Evolutionary conservation across 2,888 invertebrate species (phyloP).

Genomic region (Erpobdella octoculata): DNA sequence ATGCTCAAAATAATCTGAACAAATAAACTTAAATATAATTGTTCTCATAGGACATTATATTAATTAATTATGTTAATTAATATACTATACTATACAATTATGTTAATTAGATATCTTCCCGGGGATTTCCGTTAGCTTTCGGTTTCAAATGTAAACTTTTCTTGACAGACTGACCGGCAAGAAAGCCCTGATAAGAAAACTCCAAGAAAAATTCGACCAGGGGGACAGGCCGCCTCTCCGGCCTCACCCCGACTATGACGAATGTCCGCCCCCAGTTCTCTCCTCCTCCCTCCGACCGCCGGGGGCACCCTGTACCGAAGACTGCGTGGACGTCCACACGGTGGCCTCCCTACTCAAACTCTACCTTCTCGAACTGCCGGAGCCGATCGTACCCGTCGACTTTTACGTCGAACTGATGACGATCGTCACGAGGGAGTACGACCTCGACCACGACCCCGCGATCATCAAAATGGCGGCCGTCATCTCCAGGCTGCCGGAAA

Average conservation of each 20-base stretch:
- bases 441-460: slow-evolving; percentile 31
- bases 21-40: no score
- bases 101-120: no score
- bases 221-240: slow-evolving; percentile 4
- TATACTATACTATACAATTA: no score
- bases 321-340: slow-evolving; percentile 41
- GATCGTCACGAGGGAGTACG: slow-evolving; percentile 34
- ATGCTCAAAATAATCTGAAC: no score
- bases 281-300: background rate
- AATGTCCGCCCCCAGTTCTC: background rate
- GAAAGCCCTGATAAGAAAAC: background rate
- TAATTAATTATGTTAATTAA: no score
- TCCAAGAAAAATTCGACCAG: slow-evolving; percentile 18
- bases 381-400: slow-evolving; percentile 47
- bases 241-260: background rate
- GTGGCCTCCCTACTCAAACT: slow-evolving; percentile 49
- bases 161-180: slow-evolving; percentile 13
- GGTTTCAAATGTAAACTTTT: background rate
- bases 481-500: slow-evolving; percentile 41
- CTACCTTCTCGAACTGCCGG: slow-evolving; percentile 50
- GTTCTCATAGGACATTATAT: no score
- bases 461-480: slow-evolving; percentile 36
- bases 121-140: no score
- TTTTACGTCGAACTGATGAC: slow-evolving; percentile 48
- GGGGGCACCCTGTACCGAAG: background rate